phyloP scores from a whole-genome alignment of 2,113 vertebrate species.

The Stegastes partitus region DNA sequence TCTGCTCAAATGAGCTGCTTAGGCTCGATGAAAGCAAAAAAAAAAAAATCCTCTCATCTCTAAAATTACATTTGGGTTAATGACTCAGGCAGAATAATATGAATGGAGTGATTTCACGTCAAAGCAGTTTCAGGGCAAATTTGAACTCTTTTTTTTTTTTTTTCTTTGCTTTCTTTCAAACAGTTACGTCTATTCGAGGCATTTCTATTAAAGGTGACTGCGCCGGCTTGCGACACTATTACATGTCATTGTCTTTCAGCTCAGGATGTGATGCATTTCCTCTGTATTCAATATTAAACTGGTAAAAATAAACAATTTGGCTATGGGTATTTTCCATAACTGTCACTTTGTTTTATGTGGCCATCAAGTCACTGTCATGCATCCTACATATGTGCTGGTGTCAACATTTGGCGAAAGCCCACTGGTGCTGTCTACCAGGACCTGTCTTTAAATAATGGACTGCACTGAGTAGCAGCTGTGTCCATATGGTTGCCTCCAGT shows the following conservation, averaged over 20 bases:
- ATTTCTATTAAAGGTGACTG: conserved; percentile 46
- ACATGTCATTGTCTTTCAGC: conserved; percentile 51
- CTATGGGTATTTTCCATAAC: not conserved
- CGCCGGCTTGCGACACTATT: conserved; percentile 39
- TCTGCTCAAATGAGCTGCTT: conserved; percentile 43
- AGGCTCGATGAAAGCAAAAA: not conserved
- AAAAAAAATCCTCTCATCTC: not conserved
- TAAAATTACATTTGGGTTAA: not conserved
- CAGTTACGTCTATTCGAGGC: conserved; percentile 19
- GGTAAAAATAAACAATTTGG: conserved; percentile 5
- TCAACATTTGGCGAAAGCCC: conserved; percentile 31
- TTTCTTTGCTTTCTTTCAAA: conserved; percentile 23
- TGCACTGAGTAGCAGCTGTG: conserved; percentile 54
- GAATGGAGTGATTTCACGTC: not conserved
- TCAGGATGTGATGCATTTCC: conserved; percentile 21
- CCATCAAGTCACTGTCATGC: conserved; percentile 20
- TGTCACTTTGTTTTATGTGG: not conserved
- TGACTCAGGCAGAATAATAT: conserved; percentile 9
- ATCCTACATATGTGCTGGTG: not conserved
- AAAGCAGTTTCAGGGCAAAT: conserved; percentile 29
- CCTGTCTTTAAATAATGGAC: conserved; percentile 71
- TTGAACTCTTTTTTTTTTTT: conserved; percentile 6
- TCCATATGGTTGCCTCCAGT: conserved; percentile 77
- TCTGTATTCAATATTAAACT: conserved; percentile 4
- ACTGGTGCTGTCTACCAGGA: conserved; percentile 24